phyloP scores from a whole-genome alignment of 1,140 invertebrate species.

The Zaprionus davidi region DNA sequence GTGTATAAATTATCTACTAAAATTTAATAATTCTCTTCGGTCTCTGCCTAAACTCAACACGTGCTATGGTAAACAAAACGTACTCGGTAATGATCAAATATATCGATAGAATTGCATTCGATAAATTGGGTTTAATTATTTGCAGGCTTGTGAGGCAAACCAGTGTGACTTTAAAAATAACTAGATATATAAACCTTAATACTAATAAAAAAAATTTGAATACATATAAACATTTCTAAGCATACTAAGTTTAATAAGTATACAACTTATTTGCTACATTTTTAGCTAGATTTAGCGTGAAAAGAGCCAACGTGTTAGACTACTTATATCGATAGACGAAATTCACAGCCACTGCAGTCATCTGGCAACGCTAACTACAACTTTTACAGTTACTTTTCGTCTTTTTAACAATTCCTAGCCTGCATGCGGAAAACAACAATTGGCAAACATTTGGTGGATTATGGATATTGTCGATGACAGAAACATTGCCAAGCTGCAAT shows the following conservation, averaged over 20 bases:
- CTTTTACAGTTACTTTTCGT: constrained; percentile 15
- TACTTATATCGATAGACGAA: not conserved
- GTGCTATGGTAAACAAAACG: constrained; percentile 68
- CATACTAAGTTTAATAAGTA: no score
- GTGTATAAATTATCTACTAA: not conserved
- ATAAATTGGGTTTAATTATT: not conserved
- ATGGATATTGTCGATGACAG: not conserved
- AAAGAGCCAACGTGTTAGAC: no score
- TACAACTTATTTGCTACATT: no score
- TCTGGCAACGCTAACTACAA: not conserved
- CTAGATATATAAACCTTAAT: not conserved
- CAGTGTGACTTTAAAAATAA: not conserved
- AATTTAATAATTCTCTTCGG: not conserved
- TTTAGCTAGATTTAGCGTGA: no score
- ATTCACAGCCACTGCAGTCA: not conserved
- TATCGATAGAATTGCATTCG: not conserved
- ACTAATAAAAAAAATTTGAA: not conserved
- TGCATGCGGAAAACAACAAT: no score
- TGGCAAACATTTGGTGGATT: not conserved
- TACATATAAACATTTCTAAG: no score
- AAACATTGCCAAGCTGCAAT: not conserved
- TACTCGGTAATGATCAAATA: not conserved
- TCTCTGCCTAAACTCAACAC: constrained; percentile 39
- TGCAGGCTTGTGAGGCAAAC: not conserved
- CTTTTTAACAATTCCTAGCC: not conserved